Conservation (phyloP, 2,888 invertebrate species). For the Drepana falcataria region DNA sequence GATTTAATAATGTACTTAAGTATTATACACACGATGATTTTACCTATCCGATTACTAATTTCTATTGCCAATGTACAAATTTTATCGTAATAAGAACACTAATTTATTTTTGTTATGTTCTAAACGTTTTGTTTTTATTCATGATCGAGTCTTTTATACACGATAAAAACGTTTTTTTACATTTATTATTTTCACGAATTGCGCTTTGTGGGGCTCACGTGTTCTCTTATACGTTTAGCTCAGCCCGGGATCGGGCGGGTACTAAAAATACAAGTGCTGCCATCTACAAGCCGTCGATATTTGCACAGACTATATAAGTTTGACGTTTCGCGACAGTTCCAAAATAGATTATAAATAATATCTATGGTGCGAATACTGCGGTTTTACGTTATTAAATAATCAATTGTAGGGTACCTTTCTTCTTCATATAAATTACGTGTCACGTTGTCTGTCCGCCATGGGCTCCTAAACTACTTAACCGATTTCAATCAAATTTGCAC, state of each 20-base stretch:
- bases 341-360: no score
- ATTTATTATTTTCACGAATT: not conserved
- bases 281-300: conserved; percentile 39
- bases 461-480: no score
- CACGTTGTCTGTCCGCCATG: no score
- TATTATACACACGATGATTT: no score
- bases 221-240: conserved; percentile 16
- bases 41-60: no score
- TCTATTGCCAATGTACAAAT: no score
- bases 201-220: not conserved
- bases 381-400: no score
- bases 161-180: not conserved
- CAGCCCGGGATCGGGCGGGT: conserved; percentile 59
- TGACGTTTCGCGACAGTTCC: not conserved
- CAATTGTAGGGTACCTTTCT: no score
- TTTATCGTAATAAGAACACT: not conserved
- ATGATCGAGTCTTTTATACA: conserved; percentile 12
- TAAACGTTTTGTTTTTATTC: conserved; percentile 20
- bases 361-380: no score
- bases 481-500: no score
- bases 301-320: conserved; percentile 22
- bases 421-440: no score
- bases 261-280: conserved; percentile 37
- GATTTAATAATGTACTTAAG: no score
- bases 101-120: not conserved